These are phyloP conservation scores for Achroia grisella DNA, from an alignment of 1,140 invertebrate species.

Conservation along the genomic window DNA sequence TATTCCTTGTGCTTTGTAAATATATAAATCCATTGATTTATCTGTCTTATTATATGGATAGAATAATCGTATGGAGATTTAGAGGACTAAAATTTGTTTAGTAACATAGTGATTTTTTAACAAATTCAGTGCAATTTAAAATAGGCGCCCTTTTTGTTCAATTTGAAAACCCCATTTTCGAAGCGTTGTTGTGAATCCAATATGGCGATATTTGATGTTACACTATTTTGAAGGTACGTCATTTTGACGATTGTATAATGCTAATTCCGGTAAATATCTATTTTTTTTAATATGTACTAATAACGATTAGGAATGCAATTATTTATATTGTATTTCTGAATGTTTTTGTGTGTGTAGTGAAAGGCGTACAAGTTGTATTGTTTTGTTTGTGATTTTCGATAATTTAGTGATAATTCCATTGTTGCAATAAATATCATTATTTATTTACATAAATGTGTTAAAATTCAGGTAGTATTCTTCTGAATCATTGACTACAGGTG, in stretches of 20 bases:
- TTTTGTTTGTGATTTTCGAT: constrained; percentile 72
- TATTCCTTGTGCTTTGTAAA: too few species aligned
- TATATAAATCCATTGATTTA: too few species aligned
- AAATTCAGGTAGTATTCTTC: too few species aligned
- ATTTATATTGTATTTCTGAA: constrained; percentile 25
- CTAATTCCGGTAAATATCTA: constrained; percentile 64
- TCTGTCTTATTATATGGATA: too few species aligned
- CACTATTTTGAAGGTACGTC: constrained; percentile 74
- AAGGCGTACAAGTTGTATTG: constrained; percentile 65
- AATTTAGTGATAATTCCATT: constrained; percentile 56
- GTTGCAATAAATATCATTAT: constrained; percentile 27
- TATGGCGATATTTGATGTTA: constrained; percentile 74
- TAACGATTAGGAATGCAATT: constrained; percentile 23
- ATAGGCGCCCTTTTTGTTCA: constrained; percentile 40
- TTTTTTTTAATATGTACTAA: constrained; percentile 37
- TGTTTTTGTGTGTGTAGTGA: constrained; percentile 44
- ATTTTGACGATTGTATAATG: constrained; percentile 71
- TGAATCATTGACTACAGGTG: not conserved
- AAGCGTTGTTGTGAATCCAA: constrained; percentile 75
- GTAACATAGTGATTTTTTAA: too few species aligned
- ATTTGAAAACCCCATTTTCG: constrained; percentile 68
- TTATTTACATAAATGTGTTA: too few species aligned
- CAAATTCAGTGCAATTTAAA: constrained; percentile 33
- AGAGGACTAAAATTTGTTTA: too few species aligned
- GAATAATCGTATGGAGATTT: too few species aligned